Evolutionary conservation across 2,113 vertebrate species (phyloP).

Genomic region (Climacteris rufus): DNA sequence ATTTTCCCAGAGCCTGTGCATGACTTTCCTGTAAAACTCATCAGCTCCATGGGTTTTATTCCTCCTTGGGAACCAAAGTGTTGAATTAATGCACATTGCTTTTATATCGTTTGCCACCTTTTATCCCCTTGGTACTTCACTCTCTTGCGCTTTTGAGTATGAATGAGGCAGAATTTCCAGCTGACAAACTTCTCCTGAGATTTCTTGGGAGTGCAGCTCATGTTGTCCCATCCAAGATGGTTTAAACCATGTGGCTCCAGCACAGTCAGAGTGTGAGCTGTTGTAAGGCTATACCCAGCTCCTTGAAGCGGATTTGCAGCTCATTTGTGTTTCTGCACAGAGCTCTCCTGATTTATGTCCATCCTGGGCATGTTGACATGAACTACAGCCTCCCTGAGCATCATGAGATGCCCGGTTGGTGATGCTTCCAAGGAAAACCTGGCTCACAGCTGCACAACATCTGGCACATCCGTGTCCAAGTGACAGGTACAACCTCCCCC

Average conservation of each 20-base stretch:
- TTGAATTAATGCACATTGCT: background rate
- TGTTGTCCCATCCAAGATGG: background rate
- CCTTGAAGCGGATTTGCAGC: background rate
- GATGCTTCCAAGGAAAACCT: background rate
- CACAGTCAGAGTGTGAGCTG: background rate
- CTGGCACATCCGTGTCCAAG: background rate
- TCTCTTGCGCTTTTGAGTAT: background rate
- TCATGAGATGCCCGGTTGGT: background rate
- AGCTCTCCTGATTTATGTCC: background rate
- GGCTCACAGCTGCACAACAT: background rate
- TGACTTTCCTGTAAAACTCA: background rate
- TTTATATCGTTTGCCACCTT: background rate
- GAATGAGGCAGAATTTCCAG: background rate
- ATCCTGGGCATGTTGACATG: background rate
- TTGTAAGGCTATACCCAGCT: accelerated
- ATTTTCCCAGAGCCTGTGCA: background rate
- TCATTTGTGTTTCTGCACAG: background rate
- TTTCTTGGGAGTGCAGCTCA: background rate
- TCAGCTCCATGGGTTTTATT: background rate
- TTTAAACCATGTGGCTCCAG: background rate
- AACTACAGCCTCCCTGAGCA: background rate
- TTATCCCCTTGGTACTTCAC: background rate
- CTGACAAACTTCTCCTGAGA: background rate
- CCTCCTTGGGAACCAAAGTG: accelerated
- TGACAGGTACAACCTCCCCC: background rate